These are phyloP conservation scores for Eulithis prunata DNA, from an alignment of 2,888 invertebrate genomes.

Conservation along the genomic window DNA sequence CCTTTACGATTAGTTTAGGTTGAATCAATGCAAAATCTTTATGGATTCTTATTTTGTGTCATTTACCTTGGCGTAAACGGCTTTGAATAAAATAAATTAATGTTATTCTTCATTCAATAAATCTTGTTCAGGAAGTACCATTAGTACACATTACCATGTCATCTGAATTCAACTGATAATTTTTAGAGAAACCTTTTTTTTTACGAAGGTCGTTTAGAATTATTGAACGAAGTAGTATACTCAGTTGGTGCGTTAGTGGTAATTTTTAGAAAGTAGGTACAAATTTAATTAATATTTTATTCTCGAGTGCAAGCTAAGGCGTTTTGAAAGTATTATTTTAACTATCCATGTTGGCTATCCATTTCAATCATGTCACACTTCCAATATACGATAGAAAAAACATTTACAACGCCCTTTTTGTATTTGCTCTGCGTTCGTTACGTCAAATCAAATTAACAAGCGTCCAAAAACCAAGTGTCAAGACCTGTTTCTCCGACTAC, in stretches of 20 bases:
- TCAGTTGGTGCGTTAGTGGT: too few relatives aligned
- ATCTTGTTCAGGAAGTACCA: constrained; percentile 31
- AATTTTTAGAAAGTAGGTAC: too few relatives aligned
- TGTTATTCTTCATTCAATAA: constrained; percentile 24
- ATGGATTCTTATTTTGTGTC: too few relatives aligned
- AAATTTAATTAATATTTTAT: not conserved
- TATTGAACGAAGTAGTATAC: too few relatives aligned
- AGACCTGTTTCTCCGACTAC: constrained; percentile 58
- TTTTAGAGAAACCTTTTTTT: not conserved
- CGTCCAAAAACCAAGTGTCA: constrained; percentile 69
- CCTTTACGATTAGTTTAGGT: too few relatives aligned
- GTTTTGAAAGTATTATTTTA: constrained; percentile 6
- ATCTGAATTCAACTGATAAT: constrained; percentile 21
- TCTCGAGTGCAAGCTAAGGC: not conserved
- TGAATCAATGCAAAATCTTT: too few relatives aligned
- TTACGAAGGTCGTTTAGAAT: not conserved
- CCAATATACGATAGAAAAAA: constrained; percentile 25
- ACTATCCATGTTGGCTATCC: constrained; percentile 20
- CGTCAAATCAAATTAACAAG: constrained; percentile 59
- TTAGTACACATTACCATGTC: constrained; percentile 19
- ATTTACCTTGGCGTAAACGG: not conserved
- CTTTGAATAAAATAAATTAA: constrained; percentile 19
- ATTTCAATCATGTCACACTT: constrained; percentile 32
- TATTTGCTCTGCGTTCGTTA: constrained; percentile 49
- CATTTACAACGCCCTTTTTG: constrained; percentile 45